Evolutionary conservation across 1,140 invertebrate genomes (phyloP).

Genomic region (Lerema accius): DNA sequence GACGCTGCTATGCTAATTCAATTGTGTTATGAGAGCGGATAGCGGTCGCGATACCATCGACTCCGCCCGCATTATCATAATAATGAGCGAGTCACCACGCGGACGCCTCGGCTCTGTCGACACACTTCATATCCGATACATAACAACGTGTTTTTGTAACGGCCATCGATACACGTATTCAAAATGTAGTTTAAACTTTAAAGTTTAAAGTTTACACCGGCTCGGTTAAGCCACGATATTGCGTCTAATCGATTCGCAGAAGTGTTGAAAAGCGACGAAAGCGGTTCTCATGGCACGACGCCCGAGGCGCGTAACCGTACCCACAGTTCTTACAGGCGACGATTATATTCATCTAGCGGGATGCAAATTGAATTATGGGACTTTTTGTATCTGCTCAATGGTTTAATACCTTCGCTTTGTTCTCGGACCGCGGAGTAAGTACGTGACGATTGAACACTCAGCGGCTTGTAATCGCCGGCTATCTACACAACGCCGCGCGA

Average conservation of each 20-base stretch:
- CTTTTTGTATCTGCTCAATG: constrained; percentile 76
- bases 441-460: constrained; percentile 78
- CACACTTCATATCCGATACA: constrained; percentile 51
- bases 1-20: constrained; percentile 77
- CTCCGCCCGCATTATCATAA: constrained; percentile 79
- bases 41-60: constrained; percentile 69
- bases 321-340: constrained; percentile 52
- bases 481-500: constrained; percentile 57
- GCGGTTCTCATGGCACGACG: constrained; percentile 63
- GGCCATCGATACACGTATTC: constrained; percentile 34
- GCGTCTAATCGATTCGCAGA: constrained; percentile 72
- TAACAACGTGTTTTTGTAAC: constrained; percentile 34
- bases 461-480: constrained; percentile 65
- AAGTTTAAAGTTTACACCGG: background rate
- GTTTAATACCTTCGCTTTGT: constrained; percentile 73
- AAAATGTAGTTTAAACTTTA: constrained; percentile 19
- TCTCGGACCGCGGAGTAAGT: constrained; percentile 66
- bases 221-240: constrained; percentile 37
- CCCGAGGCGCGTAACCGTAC: constrained; percentile 61
- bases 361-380: constrained; percentile 82
- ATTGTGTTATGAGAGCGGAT: constrained; percentile 76
- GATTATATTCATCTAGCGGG: constrained; percentile 71
- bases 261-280: constrained; percentile 79
- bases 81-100: constrained; percentile 78
- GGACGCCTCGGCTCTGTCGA: constrained; percentile 58